Conservation (phyloP, 1,140 invertebrate genomes). For the Penaeus vannamei region DNA sequence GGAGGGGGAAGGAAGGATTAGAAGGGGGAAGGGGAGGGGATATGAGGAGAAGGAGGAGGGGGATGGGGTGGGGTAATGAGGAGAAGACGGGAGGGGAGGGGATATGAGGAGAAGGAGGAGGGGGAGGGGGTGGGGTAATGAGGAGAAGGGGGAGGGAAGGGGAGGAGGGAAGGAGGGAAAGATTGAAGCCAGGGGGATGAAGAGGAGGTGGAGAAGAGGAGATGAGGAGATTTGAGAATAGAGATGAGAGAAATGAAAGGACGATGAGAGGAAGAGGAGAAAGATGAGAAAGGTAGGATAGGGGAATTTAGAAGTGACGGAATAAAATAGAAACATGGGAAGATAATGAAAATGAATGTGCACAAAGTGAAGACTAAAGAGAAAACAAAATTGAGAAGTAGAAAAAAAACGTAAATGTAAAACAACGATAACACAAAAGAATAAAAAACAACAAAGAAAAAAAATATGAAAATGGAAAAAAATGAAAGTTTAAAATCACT, state of each 20-base stretch:
- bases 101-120: too few species aligned
- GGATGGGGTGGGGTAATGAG: neutral
- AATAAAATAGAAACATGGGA: neutral
- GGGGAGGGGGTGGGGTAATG: neutral
- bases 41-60: neutral
- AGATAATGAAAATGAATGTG: neutral
- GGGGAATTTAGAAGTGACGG: too few species aligned
- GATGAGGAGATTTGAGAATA: neutral
- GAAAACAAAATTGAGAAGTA: neutral
- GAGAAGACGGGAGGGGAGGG: neutral
- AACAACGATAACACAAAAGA: too few species aligned
- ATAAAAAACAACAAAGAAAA: too few species aligned
- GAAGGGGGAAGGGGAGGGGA: neutral
- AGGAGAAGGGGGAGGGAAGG: neutral
- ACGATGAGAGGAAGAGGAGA: neutral
- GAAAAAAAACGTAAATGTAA: neutral
- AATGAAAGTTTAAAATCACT: too few species aligned
- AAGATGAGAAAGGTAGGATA: neutral
- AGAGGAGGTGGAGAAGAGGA: neutral
- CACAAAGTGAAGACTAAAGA: neutral
- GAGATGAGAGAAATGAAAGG: neutral
- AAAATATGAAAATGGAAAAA: too few species aligned
- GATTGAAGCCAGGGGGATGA: neutral
- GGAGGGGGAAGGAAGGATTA: neutral
- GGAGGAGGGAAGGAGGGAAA: neutral